Conservation (phyloP, 2,113 vertebrate species). For the Narcine bancroftii region DNA sequence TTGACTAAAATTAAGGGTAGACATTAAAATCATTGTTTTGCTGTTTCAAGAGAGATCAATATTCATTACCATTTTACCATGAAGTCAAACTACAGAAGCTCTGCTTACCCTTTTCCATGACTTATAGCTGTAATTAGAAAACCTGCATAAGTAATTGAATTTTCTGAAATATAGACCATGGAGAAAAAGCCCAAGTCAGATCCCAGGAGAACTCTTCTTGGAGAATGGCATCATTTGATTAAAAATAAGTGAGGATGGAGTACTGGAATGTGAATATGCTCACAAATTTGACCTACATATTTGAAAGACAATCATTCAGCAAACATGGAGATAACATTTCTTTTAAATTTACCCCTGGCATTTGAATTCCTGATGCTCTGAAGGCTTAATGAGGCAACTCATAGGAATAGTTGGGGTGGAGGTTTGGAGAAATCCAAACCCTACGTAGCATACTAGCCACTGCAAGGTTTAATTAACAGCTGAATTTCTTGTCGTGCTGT, state of each 20-base stretch:
- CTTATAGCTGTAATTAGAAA: constrained; percentile 33
- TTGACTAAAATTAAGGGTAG: constrained; percentile 25
- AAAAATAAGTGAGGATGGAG: not conserved
- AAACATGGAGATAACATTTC: not conserved
- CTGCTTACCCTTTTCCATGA: constrained; percentile 1
- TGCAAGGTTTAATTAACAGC: constrained; percentile 30
- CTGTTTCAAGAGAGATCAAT: constrained; percentile 18
- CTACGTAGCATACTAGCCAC: not conserved
- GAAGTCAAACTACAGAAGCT: not conserved
- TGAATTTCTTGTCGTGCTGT: not conserved
- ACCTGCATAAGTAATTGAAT: constrained; percentile 33
- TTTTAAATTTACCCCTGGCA: not conserved
- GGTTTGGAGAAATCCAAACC: constrained; percentile 12
- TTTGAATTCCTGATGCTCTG: not conserved
- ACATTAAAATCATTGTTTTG: constrained; percentile 33
- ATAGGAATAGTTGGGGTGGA: not conserved
- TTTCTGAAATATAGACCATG: constrained; percentile 29
- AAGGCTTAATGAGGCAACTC: not conserved
- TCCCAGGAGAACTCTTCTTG: not conserved
- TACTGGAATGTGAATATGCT: not conserved
- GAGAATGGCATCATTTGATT: constrained; percentile 23
- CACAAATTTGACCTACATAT: not conserved
- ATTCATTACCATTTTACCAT: constrained; percentile 1
- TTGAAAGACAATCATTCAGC: not conserved
- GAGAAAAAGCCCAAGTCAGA: constrained; percentile 5